Evolutionary conservation across 2,113 vertebrate species (phyloP).

Genomic region (Saccopteryx bilineata): DNA sequence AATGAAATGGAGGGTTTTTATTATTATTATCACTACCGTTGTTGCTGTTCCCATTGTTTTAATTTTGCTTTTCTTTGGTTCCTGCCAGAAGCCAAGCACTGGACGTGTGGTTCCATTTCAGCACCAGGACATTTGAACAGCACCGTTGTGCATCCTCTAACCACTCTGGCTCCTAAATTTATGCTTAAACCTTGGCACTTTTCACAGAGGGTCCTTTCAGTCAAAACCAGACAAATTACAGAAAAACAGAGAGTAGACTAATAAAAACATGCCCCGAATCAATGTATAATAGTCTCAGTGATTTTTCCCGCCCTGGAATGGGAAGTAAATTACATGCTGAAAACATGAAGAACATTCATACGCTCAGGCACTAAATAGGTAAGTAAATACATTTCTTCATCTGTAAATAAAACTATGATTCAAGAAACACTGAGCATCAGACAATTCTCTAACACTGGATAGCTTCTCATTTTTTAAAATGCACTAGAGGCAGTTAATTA

Average conservation of each 20-base stretch:
- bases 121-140: slow-evolving; percentile 89
- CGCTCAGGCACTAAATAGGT: slow-evolving; percentile 24
- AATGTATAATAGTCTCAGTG: slow-evolving; percentile 63
- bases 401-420: slow-evolving; percentile 53
- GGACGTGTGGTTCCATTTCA: slow-evolving; percentile 84
- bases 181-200: slow-evolving; percentile 72
- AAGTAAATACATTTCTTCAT: slow-evolving; percentile 59
- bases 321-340: slow-evolving; percentile 66
- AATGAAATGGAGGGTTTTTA: background rate
- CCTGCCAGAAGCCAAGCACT: background rate
- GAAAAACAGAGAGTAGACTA: slow-evolving; percentile 69
- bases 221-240: slow-evolving; percentile 79
- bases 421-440: slow-evolving; percentile 40
- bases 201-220: slow-evolving; percentile 81
- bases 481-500: background rate
- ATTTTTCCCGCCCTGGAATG: slow-evolving; percentile 59
- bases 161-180: slow-evolving; percentile 84
- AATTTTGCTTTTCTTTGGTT: background rate
- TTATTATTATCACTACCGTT: background rate
- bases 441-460: background rate
- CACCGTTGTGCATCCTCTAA: slow-evolving; percentile 59
- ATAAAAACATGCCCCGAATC: slow-evolving; percentile 58
- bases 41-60: background rate
- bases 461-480: background rate
- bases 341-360: slow-evolving; percentile 51